A percentile compares a stretch with the other conserved stretches of the same genome.
phyloP scores from a whole-genome alignment of 2,113 vertebrate species.

The Manacus vitellinus region DNA sequence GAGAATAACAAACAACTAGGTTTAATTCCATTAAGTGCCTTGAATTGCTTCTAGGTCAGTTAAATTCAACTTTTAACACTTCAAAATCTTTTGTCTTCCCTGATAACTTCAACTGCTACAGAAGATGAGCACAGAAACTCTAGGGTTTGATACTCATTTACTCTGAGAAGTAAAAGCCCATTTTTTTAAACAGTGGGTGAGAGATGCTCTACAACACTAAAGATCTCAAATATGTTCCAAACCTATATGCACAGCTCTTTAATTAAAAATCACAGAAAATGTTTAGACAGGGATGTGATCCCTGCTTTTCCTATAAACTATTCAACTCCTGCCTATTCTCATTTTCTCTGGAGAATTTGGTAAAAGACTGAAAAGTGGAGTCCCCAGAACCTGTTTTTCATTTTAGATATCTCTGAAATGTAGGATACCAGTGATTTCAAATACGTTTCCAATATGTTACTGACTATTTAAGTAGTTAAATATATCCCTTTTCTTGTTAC shows the following conservation, averaged over 20 bases:
- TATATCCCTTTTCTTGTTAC: not conserved
- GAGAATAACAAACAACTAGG: not conserved
- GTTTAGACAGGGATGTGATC: not conserved
- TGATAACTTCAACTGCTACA: slow-evolving; percentile 40
- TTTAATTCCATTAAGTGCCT: not conserved
- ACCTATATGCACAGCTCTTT: not conserved
- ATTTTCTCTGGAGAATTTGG: not conserved
- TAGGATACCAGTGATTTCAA: not conserved
- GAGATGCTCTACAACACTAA: not conserved
- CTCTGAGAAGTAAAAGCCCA: not conserved
- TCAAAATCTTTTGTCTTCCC: not conserved
- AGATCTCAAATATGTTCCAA: slow-evolving; percentile 67
- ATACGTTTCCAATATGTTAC: not conserved
- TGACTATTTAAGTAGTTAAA: not conserved
- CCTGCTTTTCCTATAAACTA: not conserved
- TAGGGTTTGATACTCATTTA: slow-evolving; percentile 50
- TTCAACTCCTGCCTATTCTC: not conserved
- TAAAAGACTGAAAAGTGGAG: not conserved
- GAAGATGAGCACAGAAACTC: slow-evolving; percentile 44
- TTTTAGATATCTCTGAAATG: not conserved
- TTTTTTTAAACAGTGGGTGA: not conserved
- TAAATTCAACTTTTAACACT: not conserved
- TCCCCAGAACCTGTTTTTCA: not conserved
- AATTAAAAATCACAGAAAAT: not conserved
- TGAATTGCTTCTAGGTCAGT: not conserved